Evolutionary conservation across 1,140 invertebrate species (phyloP), one percentile per base, ranked within the genome.

Genomic region (Trichoplusia ni): DNA sequence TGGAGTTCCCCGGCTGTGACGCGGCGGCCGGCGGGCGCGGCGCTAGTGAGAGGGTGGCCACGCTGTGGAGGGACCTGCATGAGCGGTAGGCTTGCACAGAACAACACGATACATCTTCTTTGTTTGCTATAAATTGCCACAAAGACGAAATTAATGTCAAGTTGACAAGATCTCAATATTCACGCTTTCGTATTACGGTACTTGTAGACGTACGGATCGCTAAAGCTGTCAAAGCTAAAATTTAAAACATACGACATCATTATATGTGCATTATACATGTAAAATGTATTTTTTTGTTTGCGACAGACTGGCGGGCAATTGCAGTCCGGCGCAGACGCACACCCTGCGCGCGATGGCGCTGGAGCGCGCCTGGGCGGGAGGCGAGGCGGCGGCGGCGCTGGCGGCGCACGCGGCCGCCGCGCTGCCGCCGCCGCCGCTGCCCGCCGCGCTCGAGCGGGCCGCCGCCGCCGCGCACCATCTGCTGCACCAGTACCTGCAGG

Each of bases 1-100:
- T 89, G 59, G 87, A 89, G 77, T 90, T 90, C 73, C 87, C 87
- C 14, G 86, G 82, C 33, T 84, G 82, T 67, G 87, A 87, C 74
- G 87, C 87, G 67, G 87, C 87, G 63, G 86, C 84, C 23, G 85
- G 85, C 54, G 85, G 84, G 0, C 85, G 87, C 29, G 85, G 78
- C 31, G 87, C 87, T 13, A 82, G 79, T 59, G 85, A 90, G 64
- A 77, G 85, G 5, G 84, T 90, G 23, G 85, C 85, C 2, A 65
- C 83, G 9, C 71, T 89, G 9, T 89, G 86, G 86, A 68, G 87
- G 8, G 85, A 90, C 40, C 51, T 90, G 42, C 85, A 90, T 59
- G 87, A 90, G 44, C 61, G 84, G 84, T 86, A 46, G 18, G 23
- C 16, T 25, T 40, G 47, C 11, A 37, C n/a, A 37, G n/a, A 37